Evolutionary conservation across 1,140 invertebrate species (phyloP).

Genomic region (silkworm (Bombyx mori)): ASM3026992v2 NC_085109.1:6496001-6496500

Average conservation of each 20-base stretch:
- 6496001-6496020: too few relatives aligned
- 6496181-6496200: slow-evolving; percentile 27
- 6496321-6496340: too few relatives aligned
- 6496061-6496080: slow-evolving; percentile 18
- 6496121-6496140: too few relatives aligned
- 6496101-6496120: slow-evolving; percentile 8
- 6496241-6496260: slow-evolving; percentile 38
- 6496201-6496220: slow-evolving; percentile 34
- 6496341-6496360: too few relatives aligned
- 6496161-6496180: slow-evolving; percentile 26
- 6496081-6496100: slow-evolving; percentile 14
- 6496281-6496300: not conserved
- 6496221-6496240: slow-evolving; percentile 40
- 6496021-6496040: slow-evolving; percentile 28
- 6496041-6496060: slow-evolving; percentile 34
- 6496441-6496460: too few relatives aligned
- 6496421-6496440: too few relatives aligned
- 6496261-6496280: slow-evolving; percentile 15
- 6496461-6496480: too few relatives aligned
- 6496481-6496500: too few relatives aligned
- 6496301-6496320: not conserved
- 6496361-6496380: too few relatives aligned
- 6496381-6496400: too few relatives aligned
- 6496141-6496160: slow-evolving; percentile 5
- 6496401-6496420: too few relatives aligned